Evolutionary conservation across 2,113 vertebrate genomes (phyloP).

Genomic region (Cinclus cinclus): DNA sequence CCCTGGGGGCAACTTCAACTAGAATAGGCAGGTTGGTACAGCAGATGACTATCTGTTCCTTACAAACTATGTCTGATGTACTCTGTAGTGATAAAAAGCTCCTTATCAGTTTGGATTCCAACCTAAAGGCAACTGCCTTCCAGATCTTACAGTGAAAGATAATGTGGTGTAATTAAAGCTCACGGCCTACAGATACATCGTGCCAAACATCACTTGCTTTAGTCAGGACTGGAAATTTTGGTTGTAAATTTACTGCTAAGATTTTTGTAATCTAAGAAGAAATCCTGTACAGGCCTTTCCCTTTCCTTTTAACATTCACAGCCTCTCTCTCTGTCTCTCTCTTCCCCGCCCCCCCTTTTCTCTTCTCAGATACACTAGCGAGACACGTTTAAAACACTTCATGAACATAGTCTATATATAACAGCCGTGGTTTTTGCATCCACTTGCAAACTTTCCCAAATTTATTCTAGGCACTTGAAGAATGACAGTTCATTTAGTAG

Average conservation of each 20-base stretch:
- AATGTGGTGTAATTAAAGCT: constrained; percentile 55
- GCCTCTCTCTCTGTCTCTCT: not conserved
- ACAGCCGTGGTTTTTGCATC: not conserved
- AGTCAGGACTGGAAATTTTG: constrained; percentile 35
- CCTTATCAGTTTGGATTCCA: constrained; percentile 74
- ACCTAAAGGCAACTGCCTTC: constrained; percentile 67
- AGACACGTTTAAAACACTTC: not conserved
- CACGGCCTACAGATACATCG: not conserved
- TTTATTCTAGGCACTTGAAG: constrained; percentile 20
- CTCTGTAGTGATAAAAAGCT: constrained; percentile 55
- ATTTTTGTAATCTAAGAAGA: constrained; percentile 17
- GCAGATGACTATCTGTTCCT: constrained; percentile 58
- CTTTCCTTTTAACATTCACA: not conserved
- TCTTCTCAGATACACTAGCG: not conserved
- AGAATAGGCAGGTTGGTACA: constrained; percentile 58
- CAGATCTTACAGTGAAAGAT: constrained; percentile 71
- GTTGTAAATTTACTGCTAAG: constrained; percentile 22
- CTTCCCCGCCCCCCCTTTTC: not conserved
- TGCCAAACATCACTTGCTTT: constrained; percentile 18
- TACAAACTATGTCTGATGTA: constrained; percentile 18
- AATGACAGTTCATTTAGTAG: constrained; percentile 7
- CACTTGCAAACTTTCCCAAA: constrained; percentile 13
- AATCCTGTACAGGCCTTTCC: not conserved
- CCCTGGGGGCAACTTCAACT: constrained; percentile 54
- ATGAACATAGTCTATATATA: not conserved